A percentile compares a stretch with the other conserved stretches of the same genome.
Evolutionary conservation across 2,113 vertebrate species (phyloP).

Genomic region (Hippotragus niger): DNA sequence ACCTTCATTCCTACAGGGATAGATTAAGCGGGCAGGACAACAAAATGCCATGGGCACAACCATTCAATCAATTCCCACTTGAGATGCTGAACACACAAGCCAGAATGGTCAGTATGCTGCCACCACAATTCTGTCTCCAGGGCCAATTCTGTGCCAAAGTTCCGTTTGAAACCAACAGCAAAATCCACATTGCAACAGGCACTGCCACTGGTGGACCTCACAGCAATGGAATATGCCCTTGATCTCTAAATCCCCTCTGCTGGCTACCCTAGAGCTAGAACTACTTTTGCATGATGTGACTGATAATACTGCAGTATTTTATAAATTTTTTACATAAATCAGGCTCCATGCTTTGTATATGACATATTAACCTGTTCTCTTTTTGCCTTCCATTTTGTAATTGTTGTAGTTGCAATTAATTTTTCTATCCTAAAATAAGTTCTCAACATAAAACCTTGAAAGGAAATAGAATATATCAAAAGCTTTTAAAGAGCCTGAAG

Average conservation of each 20-base stretch:
- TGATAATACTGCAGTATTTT: neutral
- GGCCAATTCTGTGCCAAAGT: neutral
- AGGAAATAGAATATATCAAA: neutral
- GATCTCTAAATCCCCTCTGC: neutral
- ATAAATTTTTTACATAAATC: neutral
- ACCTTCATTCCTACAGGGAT: neutral
- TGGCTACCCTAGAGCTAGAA: neutral
- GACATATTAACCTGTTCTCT: neutral
- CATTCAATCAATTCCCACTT: neutral
- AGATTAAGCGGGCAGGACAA: neutral
- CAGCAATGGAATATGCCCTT: neutral
- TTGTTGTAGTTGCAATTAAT: neutral
- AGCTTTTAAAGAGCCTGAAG: neutral
- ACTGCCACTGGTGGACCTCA: neutral
- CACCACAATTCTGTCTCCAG: neutral
- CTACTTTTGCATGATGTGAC: neutral
- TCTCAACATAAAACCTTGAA: constrained; percentile 22
- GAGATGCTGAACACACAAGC: neutral
- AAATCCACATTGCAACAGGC: neutral
- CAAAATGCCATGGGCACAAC: neutral
- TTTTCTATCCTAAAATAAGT: constrained; percentile 24
- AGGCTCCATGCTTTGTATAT: neutral
- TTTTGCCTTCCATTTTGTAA: neutral
- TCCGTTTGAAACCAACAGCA: neutral
- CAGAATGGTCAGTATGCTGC: neutral